Evolutionary conservation across 2,797 vertebrate genomes (phyloP).

Genomic region (Phoeniculus purpureus): DNA sequence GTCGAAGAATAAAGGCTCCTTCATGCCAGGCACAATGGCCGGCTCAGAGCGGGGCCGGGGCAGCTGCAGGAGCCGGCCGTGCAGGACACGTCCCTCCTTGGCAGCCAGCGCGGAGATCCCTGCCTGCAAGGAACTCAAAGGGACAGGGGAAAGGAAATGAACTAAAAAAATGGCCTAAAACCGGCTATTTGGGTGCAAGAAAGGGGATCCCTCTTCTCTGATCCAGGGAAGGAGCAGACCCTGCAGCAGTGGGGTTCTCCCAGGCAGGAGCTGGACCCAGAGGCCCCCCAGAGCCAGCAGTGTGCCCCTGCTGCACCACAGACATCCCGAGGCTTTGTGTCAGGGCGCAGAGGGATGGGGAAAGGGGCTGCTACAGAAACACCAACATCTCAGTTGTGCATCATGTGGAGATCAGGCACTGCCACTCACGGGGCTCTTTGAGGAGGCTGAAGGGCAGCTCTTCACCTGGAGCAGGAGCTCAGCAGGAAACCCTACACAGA

Average conservation of each 20-base stretch:
- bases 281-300: neutral
- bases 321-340: fast-evolving
- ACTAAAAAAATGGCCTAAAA: neutral
- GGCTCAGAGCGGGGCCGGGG: constrained; percentile 42
- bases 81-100: constrained; percentile 14
- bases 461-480: neutral
- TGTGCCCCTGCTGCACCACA: fast-evolving
- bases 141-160: fast-evolving
- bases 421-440: fast-evolving
- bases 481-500: fast-evolving
- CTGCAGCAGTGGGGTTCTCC: fast-evolving
- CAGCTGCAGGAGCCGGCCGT: constrained; percentile 50
- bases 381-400: neutral
- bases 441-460: neutral
- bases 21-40: constrained; percentile 62
- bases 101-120: neutral
- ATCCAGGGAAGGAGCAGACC: fast-evolving
- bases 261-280: neutral
- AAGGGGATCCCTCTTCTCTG: neutral
- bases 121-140: neutral
- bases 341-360: fast-evolving
- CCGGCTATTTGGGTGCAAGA: neutral
- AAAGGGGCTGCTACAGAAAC: neutral
- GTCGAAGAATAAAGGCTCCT: constrained; percentile 53
- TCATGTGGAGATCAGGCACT: neutral